Evolutionary conservation across 2,888 invertebrate genomes (phyloP).

Genomic region (Drosophila robusta): DNA sequence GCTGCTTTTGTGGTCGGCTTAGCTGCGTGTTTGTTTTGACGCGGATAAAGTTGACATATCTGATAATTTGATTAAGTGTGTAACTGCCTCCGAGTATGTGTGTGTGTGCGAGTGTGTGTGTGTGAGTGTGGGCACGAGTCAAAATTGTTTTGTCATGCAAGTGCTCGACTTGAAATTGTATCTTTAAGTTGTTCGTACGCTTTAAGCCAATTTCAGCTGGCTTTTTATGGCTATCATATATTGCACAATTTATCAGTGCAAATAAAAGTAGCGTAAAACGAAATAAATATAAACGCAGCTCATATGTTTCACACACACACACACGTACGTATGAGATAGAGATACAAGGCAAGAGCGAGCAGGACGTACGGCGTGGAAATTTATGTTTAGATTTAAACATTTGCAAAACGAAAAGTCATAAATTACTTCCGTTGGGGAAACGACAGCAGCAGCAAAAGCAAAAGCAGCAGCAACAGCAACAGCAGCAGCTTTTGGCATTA

Average conservation of each 20-base stretch:
- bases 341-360: conserved; percentile 34
- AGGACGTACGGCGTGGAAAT: conserved; percentile 49
- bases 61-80: conserved; percentile 77
- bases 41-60: conserved; percentile 70
- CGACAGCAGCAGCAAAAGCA: conserved; percentile 50
- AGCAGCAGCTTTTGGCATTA: conserved; percentile 63
- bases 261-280: conserved; percentile 70
- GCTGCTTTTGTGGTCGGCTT: conserved; percentile 53
- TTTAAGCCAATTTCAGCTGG: conserved; percentile 67
- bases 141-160: conserved; percentile 68
- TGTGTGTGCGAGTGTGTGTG: conserved; percentile 17
- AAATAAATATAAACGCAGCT: conserved; percentile 73
- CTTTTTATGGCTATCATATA: conserved; percentile 72
- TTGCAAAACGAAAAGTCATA: conserved; percentile 81
- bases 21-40: conserved; percentile 74
- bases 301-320: conserved; percentile 64
- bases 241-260: conserved; percentile 78
- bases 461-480: conserved; percentile 43
- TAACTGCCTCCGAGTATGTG: conserved; percentile 16
- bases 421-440: conserved; percentile 78
- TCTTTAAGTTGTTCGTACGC: conserved; percentile 50
- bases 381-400: conserved; percentile 82
- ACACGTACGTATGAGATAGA: conserved; percentile 34
- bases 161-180: conserved; percentile 38
- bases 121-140: conserved; percentile 47